Evolutionary conservation across 2,113 vertebrate genomes (phyloP), one percentile per base, ranked within the genome.

Genomic region (Dasyprocta punctata): DNA sequence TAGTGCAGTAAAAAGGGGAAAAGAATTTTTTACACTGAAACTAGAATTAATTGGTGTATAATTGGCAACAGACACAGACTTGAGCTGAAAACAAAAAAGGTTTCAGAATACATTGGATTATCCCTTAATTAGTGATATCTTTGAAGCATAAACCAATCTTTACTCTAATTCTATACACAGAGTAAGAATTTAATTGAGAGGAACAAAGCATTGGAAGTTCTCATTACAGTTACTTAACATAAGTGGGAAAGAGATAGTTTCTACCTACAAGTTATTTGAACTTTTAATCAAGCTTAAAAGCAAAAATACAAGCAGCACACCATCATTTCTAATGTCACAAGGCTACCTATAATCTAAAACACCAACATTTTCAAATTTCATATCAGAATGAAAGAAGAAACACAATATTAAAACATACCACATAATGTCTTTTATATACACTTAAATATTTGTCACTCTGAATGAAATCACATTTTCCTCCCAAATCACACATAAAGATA

Each of bases 71-170:
- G 82, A 80, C 80, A 96, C 56, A 97, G 77, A 92, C 84, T 97
- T 95, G 69, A 98, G 86, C 49, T 95, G 81, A 84, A 98, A 98
- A 96, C 81, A 97, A 95, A 98, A 97, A 96, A 78, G 75, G 84
- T 96, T 97, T 97, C 89, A 95, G 90, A 98, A 97, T 86, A 88
- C 93, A 97, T 96, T 98, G 97, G 47, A 67, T 86, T 98, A 98
- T 97, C 97, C 96, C 86, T 98, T 98, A 98, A 98, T 98, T 98
- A 98, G 87, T 26, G n/a, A 38, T 63, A 94, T 96, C 97, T 98
- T 87, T 41, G 24, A 98, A 97, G 38, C 89, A 96, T 94, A 98
- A 97, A 96, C 90, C 93, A 96, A 97, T 94, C 17, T 87, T 98
- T 95, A 90, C 85, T 96, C 58, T 96, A 98, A 97, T 97, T 97